Evolutionary conservation across 2,797 vertebrate genomes (phyloP).

Genomic region (Sorex maritimensis): DNA sequence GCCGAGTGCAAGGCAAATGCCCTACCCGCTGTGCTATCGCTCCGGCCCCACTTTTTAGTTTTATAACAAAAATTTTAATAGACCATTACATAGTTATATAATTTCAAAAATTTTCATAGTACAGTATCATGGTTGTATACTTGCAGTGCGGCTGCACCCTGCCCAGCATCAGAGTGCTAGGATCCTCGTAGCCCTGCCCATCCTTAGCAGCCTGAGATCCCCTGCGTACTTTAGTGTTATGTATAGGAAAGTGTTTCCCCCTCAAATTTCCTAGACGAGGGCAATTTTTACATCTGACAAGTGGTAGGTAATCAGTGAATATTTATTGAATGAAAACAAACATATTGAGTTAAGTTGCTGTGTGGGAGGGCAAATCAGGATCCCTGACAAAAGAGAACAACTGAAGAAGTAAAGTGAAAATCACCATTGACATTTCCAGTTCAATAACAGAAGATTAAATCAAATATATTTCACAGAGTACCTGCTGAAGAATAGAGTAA

Average conservation of each 20-base stretch:
- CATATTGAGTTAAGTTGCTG: constrained; percentile 35
- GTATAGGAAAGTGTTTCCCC: not conserved
- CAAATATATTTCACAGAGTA: not conserved
- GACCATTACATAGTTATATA: too few species aligned
- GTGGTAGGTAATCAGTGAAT: constrained; percentile 27
- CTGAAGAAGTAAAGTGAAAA: not conserved
- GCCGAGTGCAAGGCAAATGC: too few species aligned
- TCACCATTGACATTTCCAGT: not conserved
- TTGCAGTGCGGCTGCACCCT: too few species aligned
- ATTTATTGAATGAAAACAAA: constrained; percentile 51
- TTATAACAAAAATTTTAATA: too few species aligned
- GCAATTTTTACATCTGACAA: constrained; percentile 53
- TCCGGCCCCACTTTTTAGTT: too few species aligned
- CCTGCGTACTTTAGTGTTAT: constrained; percentile 6
- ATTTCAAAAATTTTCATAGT: too few species aligned
- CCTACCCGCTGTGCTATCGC: too few species aligned
- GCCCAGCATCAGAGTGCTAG: too few species aligned
- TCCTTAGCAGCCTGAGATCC: too few species aligned
- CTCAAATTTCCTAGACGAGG: constrained; percentile 30
- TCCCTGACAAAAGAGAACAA: not conserved
- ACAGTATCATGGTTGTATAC: too few species aligned
- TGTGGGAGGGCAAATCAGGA: not conserved
- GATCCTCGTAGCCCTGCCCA: too few species aligned
- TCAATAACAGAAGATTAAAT: not conserved
- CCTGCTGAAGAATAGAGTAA: constrained; percentile 11